These are phyloP conservation scores for Myotis lucifugus DNA, from an alignment of 2,113 vertebrate species.

Conservation along the genomic window DNA sequence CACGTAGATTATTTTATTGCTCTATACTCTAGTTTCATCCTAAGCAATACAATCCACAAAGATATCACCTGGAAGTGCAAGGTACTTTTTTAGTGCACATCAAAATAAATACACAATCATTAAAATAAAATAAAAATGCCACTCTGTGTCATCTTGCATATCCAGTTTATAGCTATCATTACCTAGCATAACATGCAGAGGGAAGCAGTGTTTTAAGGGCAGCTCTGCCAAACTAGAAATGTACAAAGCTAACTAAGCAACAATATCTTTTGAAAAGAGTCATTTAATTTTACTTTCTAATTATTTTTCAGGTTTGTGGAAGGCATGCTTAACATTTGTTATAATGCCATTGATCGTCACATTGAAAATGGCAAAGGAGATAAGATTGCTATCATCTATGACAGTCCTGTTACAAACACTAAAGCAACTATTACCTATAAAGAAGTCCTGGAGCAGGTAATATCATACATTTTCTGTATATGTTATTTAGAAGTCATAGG, in stretches of 20 bases:
- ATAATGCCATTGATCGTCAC: slow-evolving; percentile 96
- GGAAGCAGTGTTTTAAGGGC: neutral
- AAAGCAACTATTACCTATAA: slow-evolving; percentile 92
- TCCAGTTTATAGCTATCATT: neutral
- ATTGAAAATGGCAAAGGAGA: slow-evolving; percentile 91
- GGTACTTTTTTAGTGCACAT: neutral
- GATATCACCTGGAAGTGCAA: neutral
- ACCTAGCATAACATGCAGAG: neutral
- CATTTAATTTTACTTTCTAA: slow-evolving; percentile 30
- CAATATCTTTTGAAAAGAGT: neutral
- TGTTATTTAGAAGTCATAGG: neutral
- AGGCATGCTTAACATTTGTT: slow-evolving; percentile 95
- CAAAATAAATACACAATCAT: slow-evolving; percentile 10
- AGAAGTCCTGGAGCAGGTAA: slow-evolving; percentile 92
- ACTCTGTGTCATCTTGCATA: neutral
- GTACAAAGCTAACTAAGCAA: neutral
- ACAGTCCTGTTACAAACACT: slow-evolving; percentile 94
- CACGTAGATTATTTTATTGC: neutral
- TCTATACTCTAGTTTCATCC: neutral
- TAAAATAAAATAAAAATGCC: slow-evolving; percentile 37
- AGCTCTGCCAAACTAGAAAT: neutral
- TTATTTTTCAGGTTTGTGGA: slow-evolving; percentile 92
- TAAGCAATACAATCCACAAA: slow-evolving; percentile 3
- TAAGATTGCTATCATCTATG: slow-evolving; percentile 93
- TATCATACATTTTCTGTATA: neutral